phyloP scores from a whole-genome alignment of 2,888 invertebrate species.

The Pandemis corylana region DNA sequence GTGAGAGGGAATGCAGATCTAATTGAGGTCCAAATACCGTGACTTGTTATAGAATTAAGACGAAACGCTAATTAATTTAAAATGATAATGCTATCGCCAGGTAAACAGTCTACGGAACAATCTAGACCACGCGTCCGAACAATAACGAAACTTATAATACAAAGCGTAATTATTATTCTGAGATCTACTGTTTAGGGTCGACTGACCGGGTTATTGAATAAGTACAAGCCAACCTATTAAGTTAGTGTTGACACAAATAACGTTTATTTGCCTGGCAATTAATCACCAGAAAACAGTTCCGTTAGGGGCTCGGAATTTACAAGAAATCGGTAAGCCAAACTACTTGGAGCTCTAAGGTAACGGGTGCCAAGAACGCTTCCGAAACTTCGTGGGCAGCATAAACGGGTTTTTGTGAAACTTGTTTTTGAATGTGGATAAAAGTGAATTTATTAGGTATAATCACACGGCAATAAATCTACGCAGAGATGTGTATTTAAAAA shows the following conservation, averaged over 20 bases:
- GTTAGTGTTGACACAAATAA: slow-evolving; percentile 30
- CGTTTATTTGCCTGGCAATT: slow-evolving; percentile 27
- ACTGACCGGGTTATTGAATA: slow-evolving; percentile 33
- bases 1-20: no score
- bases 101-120: slow-evolving; percentile 24
- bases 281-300: slow-evolving; percentile 12
- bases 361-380: background rate
- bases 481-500: slow-evolving; percentile 3
- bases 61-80: background rate
- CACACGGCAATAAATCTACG: background rate
- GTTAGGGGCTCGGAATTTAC: slow-evolving; percentile 9
- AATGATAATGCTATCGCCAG: background rate
- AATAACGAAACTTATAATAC: slow-evolving; percentile 33
- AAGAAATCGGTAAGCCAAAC: background rate
- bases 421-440: slow-evolving; percentile 5
- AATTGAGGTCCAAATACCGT: no score
- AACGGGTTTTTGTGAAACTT: slow-evolving; percentile 7
- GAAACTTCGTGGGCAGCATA: background rate
- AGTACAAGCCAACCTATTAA: slow-evolving; percentile 9
- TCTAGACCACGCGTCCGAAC: slow-evolving; percentile 25
- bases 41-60: no score
- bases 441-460: slow-evolving; percentile 16
- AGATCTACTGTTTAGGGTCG: slow-evolving; percentile 13
- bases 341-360: background rate
- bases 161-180: slow-evolving; percentile 37